Conservation (phyloP, 2,113 vertebrate species). For the Cairina moschata region DNA sequence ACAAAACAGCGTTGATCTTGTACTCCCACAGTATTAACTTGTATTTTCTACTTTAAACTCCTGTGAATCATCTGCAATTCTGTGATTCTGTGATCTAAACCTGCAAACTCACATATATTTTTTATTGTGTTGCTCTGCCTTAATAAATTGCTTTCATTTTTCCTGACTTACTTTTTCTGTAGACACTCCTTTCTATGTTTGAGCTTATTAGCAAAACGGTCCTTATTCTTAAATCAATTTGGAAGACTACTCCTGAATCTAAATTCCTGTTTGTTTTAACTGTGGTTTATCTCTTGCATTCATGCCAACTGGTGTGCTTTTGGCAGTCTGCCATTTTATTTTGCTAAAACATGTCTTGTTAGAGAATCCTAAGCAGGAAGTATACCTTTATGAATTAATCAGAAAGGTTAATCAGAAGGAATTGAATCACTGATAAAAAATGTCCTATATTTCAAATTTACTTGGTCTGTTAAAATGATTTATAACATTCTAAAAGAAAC, state of each 20-base stretch:
- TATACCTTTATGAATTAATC: not conserved
- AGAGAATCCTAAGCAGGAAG: not conserved
- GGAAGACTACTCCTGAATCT: not conserved
- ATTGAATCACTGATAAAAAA: not conserved
- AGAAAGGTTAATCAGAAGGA: not conserved
- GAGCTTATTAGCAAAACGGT: not conserved
- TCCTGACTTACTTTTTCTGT: not conserved
- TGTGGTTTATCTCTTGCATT: not conserved
- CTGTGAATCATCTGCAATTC: not conserved
- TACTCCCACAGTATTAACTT: not conserved
- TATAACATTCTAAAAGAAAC: not conserved
- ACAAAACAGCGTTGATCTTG: not conserved
- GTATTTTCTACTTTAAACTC: not conserved
- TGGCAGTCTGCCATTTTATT: not conserved
- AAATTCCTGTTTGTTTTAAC: not conserved
- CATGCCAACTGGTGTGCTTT: fast-evolving
- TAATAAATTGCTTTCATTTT: not conserved
- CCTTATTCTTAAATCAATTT: not conserved
- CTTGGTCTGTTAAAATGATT: not conserved
- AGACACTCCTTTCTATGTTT: not conserved
- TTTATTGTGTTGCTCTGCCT: not conserved
- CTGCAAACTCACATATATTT: not conserved
- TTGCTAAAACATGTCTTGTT: not conserved
- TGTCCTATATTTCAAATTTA: not conserved
- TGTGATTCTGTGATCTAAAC: not conserved